Evolutionary conservation across 2,113 vertebrate genomes (phyloP), one percentile per base, ranked within the genome.

Genomic region (Herpailurus yagouaroundi): DNA sequence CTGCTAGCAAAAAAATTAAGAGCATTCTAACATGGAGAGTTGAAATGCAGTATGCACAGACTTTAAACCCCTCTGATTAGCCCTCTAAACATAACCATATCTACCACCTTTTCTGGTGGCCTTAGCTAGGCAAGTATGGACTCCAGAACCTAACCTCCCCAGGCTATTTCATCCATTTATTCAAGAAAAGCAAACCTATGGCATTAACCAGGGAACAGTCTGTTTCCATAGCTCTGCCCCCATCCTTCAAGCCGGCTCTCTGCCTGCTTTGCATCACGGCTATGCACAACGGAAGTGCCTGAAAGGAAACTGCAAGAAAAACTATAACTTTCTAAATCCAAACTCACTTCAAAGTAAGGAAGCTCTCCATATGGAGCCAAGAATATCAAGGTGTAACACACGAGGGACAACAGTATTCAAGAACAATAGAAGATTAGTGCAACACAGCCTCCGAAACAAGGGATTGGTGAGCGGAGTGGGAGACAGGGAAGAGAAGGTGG

Each of bases 231-330:
- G 23, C 36, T 95, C 55, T 87, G 18, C 33, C 77, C 25, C 31
- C 31, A 33, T 77, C 80, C 38, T 69, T 95, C 57, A 64, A 86
- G 91, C 91, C 48, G 41, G 86, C 0, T 7, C 79, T 33, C 48
- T 89, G 85, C 23, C 68, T 95, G 76, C 77, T 97, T 93, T 76
- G 36, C 15, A 31, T 63, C 38, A 33, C 74, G 84, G 12, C 64
- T 93, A 90, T 8, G 55, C 45, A 91, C 66, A 63, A 23, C 60
- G 7, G 16, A 91, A 95, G 48, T 92, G 27, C 36, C 48, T 88
- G 79, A 95, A 97, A 98, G 45, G 50, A 98, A 98, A 97, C 1
- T 0, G 71, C 60, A 96, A 60, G 50, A 95, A 97, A 97, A 96
- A 88, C 52, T 57, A 89, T 31, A 93, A 57, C 80, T 38, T 64